phyloP scores from a whole-genome alignment of 2,797 vertebrate genomes.

The Sebastes iracundus region DNA sequence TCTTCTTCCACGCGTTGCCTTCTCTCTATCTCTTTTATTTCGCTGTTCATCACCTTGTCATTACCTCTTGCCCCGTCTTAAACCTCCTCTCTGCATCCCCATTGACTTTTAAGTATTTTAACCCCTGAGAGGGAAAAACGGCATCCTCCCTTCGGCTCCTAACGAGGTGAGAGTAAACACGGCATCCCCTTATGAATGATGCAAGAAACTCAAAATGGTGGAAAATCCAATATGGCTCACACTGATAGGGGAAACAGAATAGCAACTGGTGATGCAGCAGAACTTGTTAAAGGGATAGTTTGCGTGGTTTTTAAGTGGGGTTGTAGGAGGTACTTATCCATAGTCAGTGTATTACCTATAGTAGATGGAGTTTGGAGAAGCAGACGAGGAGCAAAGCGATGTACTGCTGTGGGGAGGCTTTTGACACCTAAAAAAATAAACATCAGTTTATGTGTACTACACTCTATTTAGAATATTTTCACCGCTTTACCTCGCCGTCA shows the following conservation, averaged over 20 bases:
- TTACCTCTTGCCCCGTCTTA: not conserved
- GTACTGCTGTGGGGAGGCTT: too few species aligned
- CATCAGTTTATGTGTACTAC: too few species aligned
- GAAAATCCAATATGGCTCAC: not conserved
- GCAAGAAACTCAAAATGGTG: not conserved
- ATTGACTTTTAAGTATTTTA: slow-evolving; percentile 8
- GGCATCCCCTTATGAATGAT: not conserved
- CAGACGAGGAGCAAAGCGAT: not conserved
- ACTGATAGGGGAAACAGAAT: not conserved
- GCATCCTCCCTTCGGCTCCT: not conserved
- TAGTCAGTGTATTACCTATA: not conserved
- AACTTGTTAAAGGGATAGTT: not conserved
- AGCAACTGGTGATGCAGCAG: not conserved
- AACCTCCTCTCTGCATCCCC: not conserved
- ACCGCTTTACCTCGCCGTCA: too few species aligned
- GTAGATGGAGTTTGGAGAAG: not conserved
- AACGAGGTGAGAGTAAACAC: not conserved
- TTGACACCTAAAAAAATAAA: too few species aligned
- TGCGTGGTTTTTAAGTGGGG: not conserved
- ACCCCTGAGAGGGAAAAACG: not conserved
- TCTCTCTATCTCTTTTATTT: not conserved
- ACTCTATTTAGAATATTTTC: too few species aligned
- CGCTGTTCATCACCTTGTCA: slow-evolving; percentile 8
- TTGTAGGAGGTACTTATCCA: too few species aligned
- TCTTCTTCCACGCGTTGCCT: not conserved